These are phyloP conservation scores for Progne subis DNA, from an alignment of 2,113 vertebrate species.

Conservation along the genomic window DNA sequence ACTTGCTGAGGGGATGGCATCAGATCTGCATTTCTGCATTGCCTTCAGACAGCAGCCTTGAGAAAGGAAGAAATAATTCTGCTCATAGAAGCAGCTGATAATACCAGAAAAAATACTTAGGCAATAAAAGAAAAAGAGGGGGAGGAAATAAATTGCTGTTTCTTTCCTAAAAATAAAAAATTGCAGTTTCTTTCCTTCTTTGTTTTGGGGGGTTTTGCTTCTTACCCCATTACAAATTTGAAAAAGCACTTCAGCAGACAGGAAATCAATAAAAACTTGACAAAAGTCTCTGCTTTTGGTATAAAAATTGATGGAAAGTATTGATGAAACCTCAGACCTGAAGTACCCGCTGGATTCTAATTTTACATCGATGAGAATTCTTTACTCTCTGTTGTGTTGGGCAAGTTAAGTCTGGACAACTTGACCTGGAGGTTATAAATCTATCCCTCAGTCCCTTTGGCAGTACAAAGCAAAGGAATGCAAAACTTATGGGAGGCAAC, in stretches of 20 bases:
- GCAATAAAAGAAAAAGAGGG: neutral
- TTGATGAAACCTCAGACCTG: neutral
- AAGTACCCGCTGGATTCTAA: neutral
- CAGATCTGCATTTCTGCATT: neutral
- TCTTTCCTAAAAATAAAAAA: neutral
- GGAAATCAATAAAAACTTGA: neutral
- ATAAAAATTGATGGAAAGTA: conserved; percentile 18
- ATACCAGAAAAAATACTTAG: neutral
- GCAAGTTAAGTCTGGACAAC: neutral
- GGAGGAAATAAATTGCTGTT: neutral
- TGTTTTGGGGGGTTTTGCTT: neutral
- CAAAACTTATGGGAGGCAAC: neutral
- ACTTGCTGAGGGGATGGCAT: neutral
- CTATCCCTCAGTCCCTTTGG: neutral
- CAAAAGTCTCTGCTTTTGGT: neutral
- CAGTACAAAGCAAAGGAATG: neutral
- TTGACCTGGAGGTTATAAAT: neutral
- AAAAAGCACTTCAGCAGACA: neutral
- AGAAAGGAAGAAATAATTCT: neutral
- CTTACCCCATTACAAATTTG: neutral
- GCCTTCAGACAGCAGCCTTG: neutral
- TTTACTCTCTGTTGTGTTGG: neutral
- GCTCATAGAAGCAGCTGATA: neutral
- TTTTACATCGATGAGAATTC: neutral
- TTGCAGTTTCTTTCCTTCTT: neutral